These are phyloP conservation scores for Ochropleura plecta DNA, from an alignment of 2,888 invertebrate species.

Conservation along the genomic window DNA sequence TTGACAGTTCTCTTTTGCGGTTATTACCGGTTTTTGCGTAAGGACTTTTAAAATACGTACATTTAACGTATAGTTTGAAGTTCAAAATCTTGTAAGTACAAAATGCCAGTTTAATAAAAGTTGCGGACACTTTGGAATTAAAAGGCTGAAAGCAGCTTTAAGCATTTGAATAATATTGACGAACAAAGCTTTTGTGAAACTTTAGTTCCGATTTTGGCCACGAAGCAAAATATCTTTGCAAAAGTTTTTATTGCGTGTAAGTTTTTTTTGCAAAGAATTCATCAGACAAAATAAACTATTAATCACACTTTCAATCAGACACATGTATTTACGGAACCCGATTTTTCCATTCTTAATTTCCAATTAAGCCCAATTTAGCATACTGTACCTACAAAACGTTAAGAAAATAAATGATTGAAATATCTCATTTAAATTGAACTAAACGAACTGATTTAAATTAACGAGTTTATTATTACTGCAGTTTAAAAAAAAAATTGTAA, in stretches of 20 bases:
- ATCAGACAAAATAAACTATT: background rate
- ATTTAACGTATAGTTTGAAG: background rate
- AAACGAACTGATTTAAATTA: conserved; percentile 32
- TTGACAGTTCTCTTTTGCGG: conserved; percentile 37
- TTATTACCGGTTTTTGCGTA: conserved; percentile 46
- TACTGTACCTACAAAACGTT: background rate
- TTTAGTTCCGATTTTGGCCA: background rate
- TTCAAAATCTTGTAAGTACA: background rate
- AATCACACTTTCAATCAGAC: background rate
- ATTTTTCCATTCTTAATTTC: conserved; percentile 10
- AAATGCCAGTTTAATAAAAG: too few relatives aligned
- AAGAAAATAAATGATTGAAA: conserved; percentile 5
- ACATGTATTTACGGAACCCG: background rate
- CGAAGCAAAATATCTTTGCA: background rate
- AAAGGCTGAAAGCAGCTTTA: background rate
- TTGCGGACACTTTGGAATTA: background rate
- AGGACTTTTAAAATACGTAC: too few relatives aligned
- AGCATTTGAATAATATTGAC: background rate
- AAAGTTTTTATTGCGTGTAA: background rate
- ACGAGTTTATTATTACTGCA: conserved; percentile 14
- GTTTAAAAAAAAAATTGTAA: conserved; percentile 5
- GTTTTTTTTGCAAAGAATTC: background rate
- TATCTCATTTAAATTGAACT: conserved; percentile 31
- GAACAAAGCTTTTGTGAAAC: background rate
- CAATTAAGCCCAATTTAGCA: conserved; percentile 27